Percentiles rank a stretch among this genome's conserved stretches.
These are phyloP conservation scores for Chromis chromis DNA, from an alignment of 2,797 vertebrate species.

Conservation along the genomic window DNA sequence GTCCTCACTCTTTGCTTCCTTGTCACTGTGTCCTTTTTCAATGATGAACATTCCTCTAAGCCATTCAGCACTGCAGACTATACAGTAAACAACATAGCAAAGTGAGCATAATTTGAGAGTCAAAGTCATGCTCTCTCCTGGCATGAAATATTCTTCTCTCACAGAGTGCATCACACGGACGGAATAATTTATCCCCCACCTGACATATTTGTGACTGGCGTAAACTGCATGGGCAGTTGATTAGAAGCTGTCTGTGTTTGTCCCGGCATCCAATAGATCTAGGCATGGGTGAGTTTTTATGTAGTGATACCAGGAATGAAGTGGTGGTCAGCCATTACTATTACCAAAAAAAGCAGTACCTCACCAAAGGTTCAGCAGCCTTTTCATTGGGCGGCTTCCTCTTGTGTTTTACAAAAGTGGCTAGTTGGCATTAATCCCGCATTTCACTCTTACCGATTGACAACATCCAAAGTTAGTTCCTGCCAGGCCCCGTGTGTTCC, in stretches of 20 bases:
- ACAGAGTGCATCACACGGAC: constrained; percentile 47
- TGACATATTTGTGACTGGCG: constrained; percentile 38
- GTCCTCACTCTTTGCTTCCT: constrained; percentile 19
- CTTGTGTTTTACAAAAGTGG: constrained; percentile 63
- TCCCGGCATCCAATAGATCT: constrained; percentile 24
- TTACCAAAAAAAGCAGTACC: constrained; percentile 41
- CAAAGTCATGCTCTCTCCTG: constrained; percentile 57
- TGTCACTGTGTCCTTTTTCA: constrained; percentile 41
- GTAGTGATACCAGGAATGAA: constrained; percentile 28
- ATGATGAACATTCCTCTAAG: constrained; percentile 53
- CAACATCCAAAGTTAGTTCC: constrained; percentile 57
- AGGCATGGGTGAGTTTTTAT: constrained; percentile 4
- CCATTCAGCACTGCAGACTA: constrained; percentile 25
- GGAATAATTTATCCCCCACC: constrained; percentile 48
- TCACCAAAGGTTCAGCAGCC: constrained; percentile 27
- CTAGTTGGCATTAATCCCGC: constrained; percentile 63
- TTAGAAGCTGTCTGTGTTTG: constrained; percentile 41
- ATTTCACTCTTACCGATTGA: constrained; percentile 63
- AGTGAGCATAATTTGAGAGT: constrained; percentile 64
- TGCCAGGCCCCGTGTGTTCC: constrained; percentile 67
- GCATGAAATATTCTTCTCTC: constrained; percentile 56
- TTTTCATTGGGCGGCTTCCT: constrained; percentile 39
- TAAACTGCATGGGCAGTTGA: constrained; percentile 17
- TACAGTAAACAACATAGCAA: constrained; percentile 66
- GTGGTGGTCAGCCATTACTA: constrained; percentile 26